Evolutionary conservation across 2,888 invertebrate species (phyloP), one percentile per base, ranked within the genome.

Genomic region (Physocephala rufipes): DNA sequence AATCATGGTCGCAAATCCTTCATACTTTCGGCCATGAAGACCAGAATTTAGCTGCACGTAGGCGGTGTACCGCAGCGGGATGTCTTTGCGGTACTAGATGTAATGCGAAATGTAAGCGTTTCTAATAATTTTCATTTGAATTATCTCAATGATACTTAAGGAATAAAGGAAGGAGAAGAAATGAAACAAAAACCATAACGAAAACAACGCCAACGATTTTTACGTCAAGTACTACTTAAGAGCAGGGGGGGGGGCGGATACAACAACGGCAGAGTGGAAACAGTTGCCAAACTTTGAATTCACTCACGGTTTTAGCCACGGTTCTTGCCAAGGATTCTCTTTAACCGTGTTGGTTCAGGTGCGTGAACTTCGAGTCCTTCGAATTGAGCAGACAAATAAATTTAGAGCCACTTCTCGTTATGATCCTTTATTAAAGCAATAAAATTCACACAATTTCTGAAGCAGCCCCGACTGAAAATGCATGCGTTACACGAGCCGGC

Each of bases 41-140:
- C 81, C 81, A 81, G n/a, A 81, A 81, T 81, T 81, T 81, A 81
- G 81, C 80, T 78, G 79, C 77, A 77, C 26, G 26, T 5, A 77
- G 73, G 59, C 79, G 81, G 79, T 36, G 36, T 30, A 68, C 68
- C 62, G 28, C 61, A 62, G 68, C 68, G 49, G 68, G 68, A 51
- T 62, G 43, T 68, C 68, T 43, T 65, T 36, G 62, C 36, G 51
- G 26, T 21, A 62, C 49, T 68, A 51, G 68, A 68, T 68, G 61
- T 68, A 68, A 68, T 68, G 68, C n/a, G 68, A 59, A 68, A 36
- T 68, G 68, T 68, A 62, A 68, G 36, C 68, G 68, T 68, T 68
- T 62, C 49, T 68, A 62, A 68, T 68, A 68, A 68, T 49, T 68
- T 68, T 68, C 68, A 68, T 67, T 67, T 67, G 58, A 55, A 58